Conservation (phyloP, 2,113 vertebrate species). For the Mobula hypostoma region DNA sequence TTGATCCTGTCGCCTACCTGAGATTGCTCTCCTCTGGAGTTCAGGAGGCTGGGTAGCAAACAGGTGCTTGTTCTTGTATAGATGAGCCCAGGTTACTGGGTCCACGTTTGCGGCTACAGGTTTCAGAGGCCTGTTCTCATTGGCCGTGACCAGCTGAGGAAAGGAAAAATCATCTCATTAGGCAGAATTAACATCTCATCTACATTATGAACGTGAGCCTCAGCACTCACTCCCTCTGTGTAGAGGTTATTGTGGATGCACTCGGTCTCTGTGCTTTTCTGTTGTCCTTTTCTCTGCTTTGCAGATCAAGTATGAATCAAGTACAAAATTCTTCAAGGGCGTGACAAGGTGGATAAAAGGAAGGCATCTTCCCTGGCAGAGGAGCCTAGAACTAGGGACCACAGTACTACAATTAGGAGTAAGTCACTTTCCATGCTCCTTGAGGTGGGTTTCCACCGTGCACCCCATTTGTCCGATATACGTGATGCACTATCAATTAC, state of each 20-base stretch:
- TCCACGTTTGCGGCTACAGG: constrained; percentile 40
- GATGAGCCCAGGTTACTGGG: constrained; percentile 40
- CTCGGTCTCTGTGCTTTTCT: not conserved
- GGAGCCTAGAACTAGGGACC: no score
- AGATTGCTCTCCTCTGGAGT: constrained; percentile 51
- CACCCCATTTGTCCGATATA: no score
- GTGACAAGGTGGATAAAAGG: no score
- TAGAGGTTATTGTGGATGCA: not conserved
- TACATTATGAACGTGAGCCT: constrained; percentile 41
- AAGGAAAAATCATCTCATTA: not conserved
- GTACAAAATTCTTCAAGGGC: not conserved
- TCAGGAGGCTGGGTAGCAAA: constrained; percentile 44
- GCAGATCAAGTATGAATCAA: not conserved
- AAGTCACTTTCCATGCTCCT: no score
- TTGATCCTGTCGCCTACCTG: constrained; percentile 41
- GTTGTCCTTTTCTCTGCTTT: not conserved
- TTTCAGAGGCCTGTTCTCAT: not conserved
- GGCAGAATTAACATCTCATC: constrained; percentile 38
- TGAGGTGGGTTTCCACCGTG: no score
- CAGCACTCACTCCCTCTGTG: not conserved
- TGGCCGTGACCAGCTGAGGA: constrained; percentile 7
- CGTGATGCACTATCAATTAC: no score
- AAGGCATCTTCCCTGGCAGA: no score
- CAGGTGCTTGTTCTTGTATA: constrained; percentile 45
- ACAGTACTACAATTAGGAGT: no score